These are phyloP conservation scores for Gnathonemus echidnorhynchus DNA, from an alignment of 2,113 vertebrate genomes.

Conservation along the genomic window DNA sequence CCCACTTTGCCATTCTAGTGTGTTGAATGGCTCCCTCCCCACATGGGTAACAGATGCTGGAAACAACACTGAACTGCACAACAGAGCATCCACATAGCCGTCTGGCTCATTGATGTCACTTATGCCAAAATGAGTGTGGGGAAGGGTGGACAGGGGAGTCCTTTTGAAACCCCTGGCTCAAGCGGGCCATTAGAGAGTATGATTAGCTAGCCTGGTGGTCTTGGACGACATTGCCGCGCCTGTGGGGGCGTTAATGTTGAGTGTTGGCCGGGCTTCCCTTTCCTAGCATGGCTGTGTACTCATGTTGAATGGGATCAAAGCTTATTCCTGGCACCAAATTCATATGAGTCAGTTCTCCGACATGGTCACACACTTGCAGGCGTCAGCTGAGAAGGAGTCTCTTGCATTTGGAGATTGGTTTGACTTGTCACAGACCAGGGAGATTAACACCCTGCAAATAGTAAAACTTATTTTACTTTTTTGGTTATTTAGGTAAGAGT, in stretches of 20 bases:
- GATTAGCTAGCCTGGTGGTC: background rate
- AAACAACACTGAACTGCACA: background rate
- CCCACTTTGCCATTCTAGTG: background rate
- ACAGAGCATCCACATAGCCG: background rate
- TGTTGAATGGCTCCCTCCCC: background rate
- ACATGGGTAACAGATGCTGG: background rate
- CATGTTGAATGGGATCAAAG: slow-evolving; percentile 19
- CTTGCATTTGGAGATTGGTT: background rate
- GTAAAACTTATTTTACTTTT: background rate
- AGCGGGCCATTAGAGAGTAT: background rate
- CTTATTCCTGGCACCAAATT: slow-evolving; percentile 20
- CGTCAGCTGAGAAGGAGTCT: background rate
- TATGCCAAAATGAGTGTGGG: background rate
- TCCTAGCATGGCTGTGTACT: background rate
- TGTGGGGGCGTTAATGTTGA: background rate
- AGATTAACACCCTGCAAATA: background rate
- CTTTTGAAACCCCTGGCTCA: background rate
- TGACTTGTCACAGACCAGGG: background rate
- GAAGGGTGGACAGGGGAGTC: background rate
- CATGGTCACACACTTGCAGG: background rate
- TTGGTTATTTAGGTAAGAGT: background rate
- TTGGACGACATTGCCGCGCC: background rate
- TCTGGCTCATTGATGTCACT: background rate
- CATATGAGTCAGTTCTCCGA: slow-evolving; percentile 14
- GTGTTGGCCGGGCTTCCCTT: background rate